These are phyloP conservation scores for Drosophila eugracilis DNA, from an alignment of 1,140 invertebrate species.

Conservation along the genomic window DNA sequence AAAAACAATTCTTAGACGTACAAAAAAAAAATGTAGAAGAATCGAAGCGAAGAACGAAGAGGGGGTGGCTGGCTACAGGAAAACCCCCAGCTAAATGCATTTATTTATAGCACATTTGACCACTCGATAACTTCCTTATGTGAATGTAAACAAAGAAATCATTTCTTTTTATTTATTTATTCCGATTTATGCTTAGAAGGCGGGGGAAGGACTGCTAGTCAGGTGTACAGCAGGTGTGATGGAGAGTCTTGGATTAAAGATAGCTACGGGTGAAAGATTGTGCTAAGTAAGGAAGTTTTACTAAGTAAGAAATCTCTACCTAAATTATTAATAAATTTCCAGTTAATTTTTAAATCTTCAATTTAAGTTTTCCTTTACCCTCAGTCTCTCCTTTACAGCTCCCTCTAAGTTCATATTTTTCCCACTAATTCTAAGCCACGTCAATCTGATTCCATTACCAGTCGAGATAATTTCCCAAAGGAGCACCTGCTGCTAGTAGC, in stretches of 20 bases:
- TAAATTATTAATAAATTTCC: no score
- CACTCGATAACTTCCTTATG: slow-evolving; percentile 50
- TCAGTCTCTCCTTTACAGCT: no score
- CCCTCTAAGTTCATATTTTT: slow-evolving; percentile 1
- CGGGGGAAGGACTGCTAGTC: background rate
- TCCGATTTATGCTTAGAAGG: background rate
- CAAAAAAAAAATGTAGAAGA: slow-evolving; percentile 45
- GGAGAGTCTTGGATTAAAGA: slow-evolving; percentile 8
- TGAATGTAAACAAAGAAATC: slow-evolving; percentile 38
- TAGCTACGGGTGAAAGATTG: slow-evolving; percentile 7
- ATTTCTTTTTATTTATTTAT: slow-evolving; percentile 30
- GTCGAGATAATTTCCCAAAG: slow-evolving; percentile 36
- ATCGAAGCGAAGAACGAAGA: slow-evolving; percentile 1
- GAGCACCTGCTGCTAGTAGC: slow-evolving; percentile 41
- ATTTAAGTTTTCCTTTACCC: no score
- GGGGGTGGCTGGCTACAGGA: slow-evolving; percentile 10
- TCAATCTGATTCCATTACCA: slow-evolving; percentile 45
- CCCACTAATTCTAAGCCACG: slow-evolving; percentile 23
- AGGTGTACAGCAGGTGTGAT: slow-evolving; percentile 14
- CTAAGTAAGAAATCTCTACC: no score
- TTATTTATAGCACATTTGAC: slow-evolving; percentile 72
- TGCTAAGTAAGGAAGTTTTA: background rate
- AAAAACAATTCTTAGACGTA: slow-evolving; percentile 33
- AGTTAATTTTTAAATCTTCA: no score
- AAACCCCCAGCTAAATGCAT: slow-evolving; percentile 41